These are phyloP conservation scores for Pica pica DNA, from an alignment of 2,113 vertebrate species.

Conservation along the genomic window DNA sequence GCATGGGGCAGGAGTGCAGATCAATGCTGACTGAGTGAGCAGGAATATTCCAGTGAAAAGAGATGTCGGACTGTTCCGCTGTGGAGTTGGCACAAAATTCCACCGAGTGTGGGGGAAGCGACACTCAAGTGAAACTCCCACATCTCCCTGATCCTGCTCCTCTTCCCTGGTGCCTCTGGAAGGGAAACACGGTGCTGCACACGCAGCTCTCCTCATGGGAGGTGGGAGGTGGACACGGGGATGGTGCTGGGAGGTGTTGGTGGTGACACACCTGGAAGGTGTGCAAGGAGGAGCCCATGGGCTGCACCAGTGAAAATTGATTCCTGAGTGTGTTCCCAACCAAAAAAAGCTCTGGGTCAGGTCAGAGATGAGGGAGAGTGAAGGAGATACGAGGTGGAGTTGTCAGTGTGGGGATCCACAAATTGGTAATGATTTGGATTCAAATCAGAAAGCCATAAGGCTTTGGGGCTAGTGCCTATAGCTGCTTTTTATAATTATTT, in stretches of 20 bases:
- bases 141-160: background rate
- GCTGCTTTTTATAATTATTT: background rate
- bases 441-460: background rate
- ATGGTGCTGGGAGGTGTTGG: fast-evolving
- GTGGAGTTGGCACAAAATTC: fast-evolving
- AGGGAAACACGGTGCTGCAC: fast-evolving
- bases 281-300: fast-evolving
- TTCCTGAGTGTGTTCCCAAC: fast-evolving
- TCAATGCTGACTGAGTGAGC: background rate
- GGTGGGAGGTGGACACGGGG: fast-evolving
- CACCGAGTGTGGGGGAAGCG: fast-evolving
- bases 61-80: fast-evolving
- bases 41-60: background rate
- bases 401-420: background rate
- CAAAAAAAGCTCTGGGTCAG: background rate
- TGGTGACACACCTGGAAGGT: background rate
- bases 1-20: background rate
- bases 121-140: fast-evolving
- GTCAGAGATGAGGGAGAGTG: background rate
- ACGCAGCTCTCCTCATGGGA: fast-evolving
- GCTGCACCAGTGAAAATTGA: fast-evolving
- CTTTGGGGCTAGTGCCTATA: background rate
- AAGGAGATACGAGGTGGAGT: fast-evolving
- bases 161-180: background rate
- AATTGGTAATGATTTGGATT: background rate